These are phyloP conservation scores for Phanerotoma sp. DNA, from an alignment of 2,888 invertebrate genomes.

Conservation along the genomic window DNA sequence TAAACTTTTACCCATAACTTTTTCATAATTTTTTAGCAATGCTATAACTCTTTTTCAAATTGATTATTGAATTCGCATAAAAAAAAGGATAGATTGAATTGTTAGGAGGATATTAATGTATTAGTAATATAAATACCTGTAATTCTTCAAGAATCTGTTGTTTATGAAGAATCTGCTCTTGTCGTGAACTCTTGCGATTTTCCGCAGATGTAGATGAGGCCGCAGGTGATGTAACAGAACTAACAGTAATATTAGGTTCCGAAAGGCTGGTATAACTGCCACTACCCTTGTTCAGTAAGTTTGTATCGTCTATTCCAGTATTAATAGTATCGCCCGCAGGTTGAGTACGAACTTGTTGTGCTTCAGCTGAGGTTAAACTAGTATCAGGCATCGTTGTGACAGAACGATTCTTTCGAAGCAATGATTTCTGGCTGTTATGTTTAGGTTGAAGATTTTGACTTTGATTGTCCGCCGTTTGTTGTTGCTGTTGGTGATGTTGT, in stretches of 20 bases:
- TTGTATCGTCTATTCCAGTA: slow-evolving; percentile 58
- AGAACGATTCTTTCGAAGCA: slow-evolving; percentile 61
- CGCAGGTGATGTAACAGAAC: slow-evolving; percentile 30
- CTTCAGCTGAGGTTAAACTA: slow-evolving; percentile 63
- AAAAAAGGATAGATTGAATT: too few relatives aligned
- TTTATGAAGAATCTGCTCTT: slow-evolving; percentile 68
- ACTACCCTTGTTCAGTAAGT: slow-evolving; percentile 58
- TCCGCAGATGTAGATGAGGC: slow-evolving; percentile 41
- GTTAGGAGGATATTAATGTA: background rate
- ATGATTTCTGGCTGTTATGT: slow-evolving; percentile 58
- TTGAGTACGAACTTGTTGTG: slow-evolving; percentile 60
- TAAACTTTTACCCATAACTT: too few relatives aligned
- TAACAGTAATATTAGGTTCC: slow-evolving; percentile 51
- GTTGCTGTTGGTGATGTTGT: slow-evolving; percentile 47
- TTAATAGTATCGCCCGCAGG: slow-evolving; percentile 52
- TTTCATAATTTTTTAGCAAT: too few relatives aligned
- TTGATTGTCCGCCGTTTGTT: slow-evolving; percentile 46
- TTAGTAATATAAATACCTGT: slow-evolving; percentile 40
- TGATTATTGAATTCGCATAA: background rate
- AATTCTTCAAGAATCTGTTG: slow-evolving; percentile 71
- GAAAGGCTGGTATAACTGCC: slow-evolving; percentile 48
- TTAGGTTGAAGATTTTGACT: slow-evolving; percentile 50
- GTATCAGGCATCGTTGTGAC: slow-evolving; percentile 59
- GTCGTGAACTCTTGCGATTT: slow-evolving; percentile 50
- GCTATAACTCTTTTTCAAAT: background rate